Evolutionary conservation across 2,797 vertebrate species (phyloP).

Genomic region (Neoniphon sammara): DNA sequence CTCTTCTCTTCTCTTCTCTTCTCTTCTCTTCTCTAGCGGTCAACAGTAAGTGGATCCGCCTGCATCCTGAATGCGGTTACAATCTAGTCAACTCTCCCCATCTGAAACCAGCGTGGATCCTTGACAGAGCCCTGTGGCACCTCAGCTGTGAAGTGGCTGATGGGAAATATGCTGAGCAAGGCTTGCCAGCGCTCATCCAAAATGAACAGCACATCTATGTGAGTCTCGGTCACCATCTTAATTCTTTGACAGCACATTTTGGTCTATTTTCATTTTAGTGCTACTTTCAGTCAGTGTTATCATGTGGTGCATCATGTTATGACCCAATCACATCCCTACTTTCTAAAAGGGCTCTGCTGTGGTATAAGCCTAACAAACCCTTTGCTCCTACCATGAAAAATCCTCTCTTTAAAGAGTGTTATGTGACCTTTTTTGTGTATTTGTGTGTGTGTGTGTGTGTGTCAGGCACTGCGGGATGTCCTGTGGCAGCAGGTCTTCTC

Average conservation of each 20-base stretch:
- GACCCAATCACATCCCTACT: too few relatives aligned
- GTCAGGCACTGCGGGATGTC: slow-evolving; percentile 83
- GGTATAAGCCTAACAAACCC: too few relatives aligned
- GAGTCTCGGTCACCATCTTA: slow-evolving; percentile 60
- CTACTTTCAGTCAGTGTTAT: too few relatives aligned
- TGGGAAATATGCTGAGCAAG: slow-evolving; percentile 81
- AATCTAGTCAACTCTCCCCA: slow-evolving; percentile 91
- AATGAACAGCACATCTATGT: slow-evolving; percentile 86
- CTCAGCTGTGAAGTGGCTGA: slow-evolving; percentile 84
- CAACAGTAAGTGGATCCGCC: slow-evolving; percentile 87
- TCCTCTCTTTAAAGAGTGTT: neutral
- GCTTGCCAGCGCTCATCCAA: slow-evolving; percentile 84
- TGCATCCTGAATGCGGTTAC: slow-evolving; percentile 90
- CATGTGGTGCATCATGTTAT: too few relatives aligned
- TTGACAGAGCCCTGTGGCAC: slow-evolving; percentile 90
- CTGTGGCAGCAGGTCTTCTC: slow-evolving; percentile 86
- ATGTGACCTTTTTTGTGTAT: neutral
- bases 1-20: neutral
- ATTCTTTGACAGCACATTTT: too few relatives aligned
- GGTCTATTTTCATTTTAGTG: neutral
- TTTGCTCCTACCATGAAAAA: too few relatives aligned
- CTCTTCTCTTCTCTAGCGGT: slow-evolving; percentile 73
- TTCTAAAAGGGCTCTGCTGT: too few relatives aligned
- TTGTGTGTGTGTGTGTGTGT: slow-evolving; percentile 4
- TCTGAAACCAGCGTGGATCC: slow-evolving; percentile 89